Evolutionary conservation across 2,113 vertebrate genomes (phyloP), one percentile per base, ranked within the genome.

Genomic region (Nematolebias whitei): DNA sequence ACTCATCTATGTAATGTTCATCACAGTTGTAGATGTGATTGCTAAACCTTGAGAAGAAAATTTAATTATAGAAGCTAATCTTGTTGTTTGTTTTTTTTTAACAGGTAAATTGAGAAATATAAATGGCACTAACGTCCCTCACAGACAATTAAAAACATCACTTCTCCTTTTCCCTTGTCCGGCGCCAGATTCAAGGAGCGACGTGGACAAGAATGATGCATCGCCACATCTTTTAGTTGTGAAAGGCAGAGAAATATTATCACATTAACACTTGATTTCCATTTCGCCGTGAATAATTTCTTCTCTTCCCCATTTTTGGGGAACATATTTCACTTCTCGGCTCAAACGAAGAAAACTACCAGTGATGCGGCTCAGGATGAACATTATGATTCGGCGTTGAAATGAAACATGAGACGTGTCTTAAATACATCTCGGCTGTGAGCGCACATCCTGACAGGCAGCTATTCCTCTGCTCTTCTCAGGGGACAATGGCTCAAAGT

Each of bases 191-290:
- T 76, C 66, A 74, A 79, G 76, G 82, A 82, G 71, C 63, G 11
- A n/a, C 2, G n/a, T 19, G 5, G 35, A 75, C 72, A 69, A 68
- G 47, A 63, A 65, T 88, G 86, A 90, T 87, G 54, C 59, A 89
- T 86, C 13, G 14, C 50, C 5, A 24, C 69, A 76, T 84, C 79
- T 71, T 82, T 80, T 69, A 73, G 70, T 67, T 75, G 69, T 79
- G 85, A 87, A 78, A 82, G 79, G 78, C 66, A 68, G 84, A 75
- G 79, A 85, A 86, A 85, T 86, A 88, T 88, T 82, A 89, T 80
- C 74, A 57, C 80, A 91, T 92, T 86, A 91, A 88, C 85, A 83
- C 72, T 87, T 85, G 73, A 89, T 89, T 90, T 89, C 63, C 84
- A 87, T 86, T 88, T 72, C 85, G 50, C 76, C 60, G 71, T 88